A percentile compares a stretch with the other conserved stretches of the same genome.
phyloP scores from a whole-genome alignment of 2,888 invertebrate species.

The Cheilosia impressa region DNA sequence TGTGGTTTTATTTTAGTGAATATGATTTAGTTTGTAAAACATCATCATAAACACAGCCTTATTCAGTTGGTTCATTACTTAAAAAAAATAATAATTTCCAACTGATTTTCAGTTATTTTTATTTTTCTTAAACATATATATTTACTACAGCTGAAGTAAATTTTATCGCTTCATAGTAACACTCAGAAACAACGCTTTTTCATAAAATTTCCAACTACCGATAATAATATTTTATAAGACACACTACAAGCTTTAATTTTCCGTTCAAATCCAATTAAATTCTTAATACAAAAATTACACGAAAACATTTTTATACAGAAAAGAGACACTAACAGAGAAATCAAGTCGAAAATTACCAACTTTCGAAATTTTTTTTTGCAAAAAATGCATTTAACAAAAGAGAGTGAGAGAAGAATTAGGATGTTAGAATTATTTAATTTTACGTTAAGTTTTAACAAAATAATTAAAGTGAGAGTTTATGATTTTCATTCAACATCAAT shows the following conservation, averaged over 20 bases:
- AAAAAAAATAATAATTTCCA: slow-evolving; percentile 35
- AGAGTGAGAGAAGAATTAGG: slow-evolving; percentile 79
- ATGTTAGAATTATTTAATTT: slow-evolving; percentile 56
- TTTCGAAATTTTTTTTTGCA: slow-evolving; percentile 10
- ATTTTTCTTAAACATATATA: slow-evolving; percentile 39
- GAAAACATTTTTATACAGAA: slow-evolving; percentile 77
- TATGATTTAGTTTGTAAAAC: slow-evolving; percentile 35
- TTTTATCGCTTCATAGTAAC: slow-evolving; percentile 58
- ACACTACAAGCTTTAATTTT: slow-evolving; percentile 53
- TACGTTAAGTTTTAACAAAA: slow-evolving; percentile 38
- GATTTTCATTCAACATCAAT: slow-evolving; percentile 40
- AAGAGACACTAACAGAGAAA: slow-evolving; percentile 74
- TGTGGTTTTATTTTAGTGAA: slow-evolving; percentile 54
- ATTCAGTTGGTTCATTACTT: slow-evolving; percentile 62
- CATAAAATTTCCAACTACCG: slow-evolving; percentile 14
- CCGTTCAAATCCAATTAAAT: neutral
- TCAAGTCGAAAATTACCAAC: slow-evolving; percentile 33
- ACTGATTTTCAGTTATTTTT: slow-evolving; percentile 41
- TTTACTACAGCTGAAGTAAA: slow-evolving; percentile 46
- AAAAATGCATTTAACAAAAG: slow-evolving; percentile 60
- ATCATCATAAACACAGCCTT: slow-evolving; percentile 26
- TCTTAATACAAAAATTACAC: slow-evolving; percentile 39
- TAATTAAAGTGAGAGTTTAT: slow-evolving; percentile 37
- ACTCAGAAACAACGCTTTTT: slow-evolving; percentile 44
- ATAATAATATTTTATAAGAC: slow-evolving; percentile 7